Conservation (phyloP, 2,113 vertebrate species). For the Syrrhaptes paradoxus region DNA sequence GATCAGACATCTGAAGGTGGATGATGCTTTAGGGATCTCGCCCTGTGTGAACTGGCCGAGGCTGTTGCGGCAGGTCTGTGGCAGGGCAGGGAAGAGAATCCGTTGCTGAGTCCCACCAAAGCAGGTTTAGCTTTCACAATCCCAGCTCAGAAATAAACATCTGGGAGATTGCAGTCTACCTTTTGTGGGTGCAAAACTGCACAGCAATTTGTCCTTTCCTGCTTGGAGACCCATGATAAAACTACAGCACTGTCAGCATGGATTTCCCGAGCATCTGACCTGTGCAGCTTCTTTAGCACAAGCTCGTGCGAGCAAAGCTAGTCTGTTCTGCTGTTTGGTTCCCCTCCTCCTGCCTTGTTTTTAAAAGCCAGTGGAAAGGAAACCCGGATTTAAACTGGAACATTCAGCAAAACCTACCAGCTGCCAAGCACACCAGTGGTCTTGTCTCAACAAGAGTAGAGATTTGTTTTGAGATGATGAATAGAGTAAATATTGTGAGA, state of each 20-base stretch:
- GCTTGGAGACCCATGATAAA: not conserved
- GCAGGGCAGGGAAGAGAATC: not conserved
- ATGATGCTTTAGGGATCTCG: not conserved
- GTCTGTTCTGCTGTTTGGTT: not conserved
- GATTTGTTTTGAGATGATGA: slow-evolving; percentile 30
- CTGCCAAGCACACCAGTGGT: slow-evolving; percentile 23
- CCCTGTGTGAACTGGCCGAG: not conserved
- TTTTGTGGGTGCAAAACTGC: not conserved
- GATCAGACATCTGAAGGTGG: no score
- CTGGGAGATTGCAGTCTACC: not conserved
- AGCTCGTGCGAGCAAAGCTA: not conserved
- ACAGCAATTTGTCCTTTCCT: not conserved
- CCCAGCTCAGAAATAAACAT: not conserved
- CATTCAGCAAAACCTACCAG: slow-evolving; percentile 22
- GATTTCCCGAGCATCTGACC: not conserved
- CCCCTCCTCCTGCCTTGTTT: slow-evolving; percentile 21
- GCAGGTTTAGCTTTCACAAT: not conserved
- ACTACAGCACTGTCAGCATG: not conserved
- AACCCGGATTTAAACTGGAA: slow-evolving; percentile 21
- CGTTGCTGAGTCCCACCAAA: not conserved
- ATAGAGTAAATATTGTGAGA: slow-evolving; percentile 42
- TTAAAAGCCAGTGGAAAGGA: slow-evolving; percentile 34
- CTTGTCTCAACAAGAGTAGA: slow-evolving; percentile 40
- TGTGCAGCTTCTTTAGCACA: not conserved
- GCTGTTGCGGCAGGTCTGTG: not conserved